phyloP scores from a whole-genome alignment of 35 echinoderm and acorn worm species.

The Heliocidaris tuberculata region DNA sequence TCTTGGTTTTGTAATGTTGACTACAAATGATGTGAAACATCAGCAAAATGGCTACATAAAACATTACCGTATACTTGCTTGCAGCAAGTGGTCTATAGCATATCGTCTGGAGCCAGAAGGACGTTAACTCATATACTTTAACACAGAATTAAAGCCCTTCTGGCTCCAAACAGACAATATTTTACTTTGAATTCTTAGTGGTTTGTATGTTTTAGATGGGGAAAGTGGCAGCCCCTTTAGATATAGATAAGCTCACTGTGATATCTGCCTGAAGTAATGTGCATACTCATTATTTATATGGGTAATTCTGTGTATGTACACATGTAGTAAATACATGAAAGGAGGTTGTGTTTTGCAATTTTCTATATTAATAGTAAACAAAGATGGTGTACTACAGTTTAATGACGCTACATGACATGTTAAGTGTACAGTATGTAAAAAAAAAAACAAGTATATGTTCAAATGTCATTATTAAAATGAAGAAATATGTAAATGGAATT shows the following conservation, averaged over 20 bases:
- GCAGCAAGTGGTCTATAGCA: background rate
- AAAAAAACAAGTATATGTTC: background rate
- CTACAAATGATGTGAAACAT: background rate
- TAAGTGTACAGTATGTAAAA: slow-evolving; percentile 5
- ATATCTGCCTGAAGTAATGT: background rate
- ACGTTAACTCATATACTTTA: too few species aligned
- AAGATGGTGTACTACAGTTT: background rate
- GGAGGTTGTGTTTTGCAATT: background rate
- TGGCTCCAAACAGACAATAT: background rate
- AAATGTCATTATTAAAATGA: slow-evolving; percentile 20
- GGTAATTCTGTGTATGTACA: background rate
- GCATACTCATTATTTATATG: background rate
- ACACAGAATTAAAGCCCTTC: too few species aligned
- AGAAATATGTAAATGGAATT: slow-evolving; percentile 6
- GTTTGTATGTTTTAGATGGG: background rate
- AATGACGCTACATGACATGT: background rate
- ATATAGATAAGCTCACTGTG: background rate
- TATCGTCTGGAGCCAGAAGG: too few species aligned
- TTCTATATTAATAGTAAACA: background rate
- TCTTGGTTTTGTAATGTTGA: background rate
- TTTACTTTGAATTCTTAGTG: background rate
- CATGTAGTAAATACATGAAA: background rate
- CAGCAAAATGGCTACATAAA: background rate
- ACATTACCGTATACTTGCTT: background rate
- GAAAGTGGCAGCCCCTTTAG: background rate